Base-by-base conservation (phyloP, 92 coral and sea anemone genomes). In the Porites rus region DNA sequence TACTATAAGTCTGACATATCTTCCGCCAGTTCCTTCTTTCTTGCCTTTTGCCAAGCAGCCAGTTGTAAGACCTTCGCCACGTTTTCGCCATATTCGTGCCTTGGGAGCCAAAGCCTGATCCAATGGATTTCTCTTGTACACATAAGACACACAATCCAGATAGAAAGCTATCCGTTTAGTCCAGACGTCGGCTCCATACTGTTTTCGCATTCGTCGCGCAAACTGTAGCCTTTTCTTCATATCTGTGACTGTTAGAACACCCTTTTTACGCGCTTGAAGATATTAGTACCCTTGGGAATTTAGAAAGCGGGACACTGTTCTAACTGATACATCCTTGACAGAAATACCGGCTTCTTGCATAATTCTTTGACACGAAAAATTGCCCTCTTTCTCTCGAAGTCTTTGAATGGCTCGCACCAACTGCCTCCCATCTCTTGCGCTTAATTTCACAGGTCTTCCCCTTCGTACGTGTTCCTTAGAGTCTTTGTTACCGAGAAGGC, bases 11-110 rank as follows among this genome's bases (percentile, higher is more conserved):
- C 87, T 90, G 0, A 90, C 80, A 18, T 73, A 81, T 22, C 51
- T 80, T 12, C 91, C 84, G 12, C 91, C 91, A 28, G 93, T 82
- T 59, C 88, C 75, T 66, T 82, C 80, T 61, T 90, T 90, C 50
- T 74, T n/a, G 6, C 92, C 92, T 51, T 89, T 89, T 22, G 74
- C 50, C 31, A 51, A 25, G 74, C 46, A 24, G 0, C 74, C 74
- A 28, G 13, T 25, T 1, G 74, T 10, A 10, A 69, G 25, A 10
- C 92, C 88, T 77, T 84, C 85, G 38, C 89, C 89, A 10, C 46
- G 62, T 60, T 51, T 84, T 53, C 92, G 9, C 92, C 92, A 77
- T 14, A 86, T 70, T 43, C 90, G 22, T 20, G 87, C 74, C 72
- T 79, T 85, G 9, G n/a, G 86, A 24, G 84, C 62, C 13, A 66